Conservation (phyloP, 2,113 vertebrate genomes). For the Ageneiosus marmoratus region DNA sequence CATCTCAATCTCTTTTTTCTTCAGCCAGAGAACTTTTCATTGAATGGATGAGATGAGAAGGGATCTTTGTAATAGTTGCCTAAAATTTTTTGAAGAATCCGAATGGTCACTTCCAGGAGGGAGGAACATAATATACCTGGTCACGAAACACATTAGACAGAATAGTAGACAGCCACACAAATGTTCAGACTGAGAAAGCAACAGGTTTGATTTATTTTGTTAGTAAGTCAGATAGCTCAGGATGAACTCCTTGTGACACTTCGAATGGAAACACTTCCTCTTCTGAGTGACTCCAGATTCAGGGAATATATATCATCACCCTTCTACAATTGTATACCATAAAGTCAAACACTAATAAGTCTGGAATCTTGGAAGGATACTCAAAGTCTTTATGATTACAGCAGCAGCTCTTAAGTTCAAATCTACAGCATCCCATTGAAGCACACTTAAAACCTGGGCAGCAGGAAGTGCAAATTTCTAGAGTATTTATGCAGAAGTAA, state of each 20-base stretch:
- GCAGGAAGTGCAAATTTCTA: neutral
- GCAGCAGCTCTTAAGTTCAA: neutral
- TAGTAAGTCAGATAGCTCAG: too few species aligned
- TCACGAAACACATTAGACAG: neutral
- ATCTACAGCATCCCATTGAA: neutral
- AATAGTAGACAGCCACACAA: too few species aligned
- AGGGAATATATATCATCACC: neutral
- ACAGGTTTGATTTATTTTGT: neutral
- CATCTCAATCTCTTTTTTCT: neutral
- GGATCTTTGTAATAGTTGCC: neutral
- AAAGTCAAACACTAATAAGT: neutral
- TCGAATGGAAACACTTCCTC: neutral
- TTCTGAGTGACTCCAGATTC: neutral
- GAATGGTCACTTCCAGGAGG: neutral
- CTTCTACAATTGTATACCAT: neutral
- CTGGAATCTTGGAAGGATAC: neutral
- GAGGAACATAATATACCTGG: neutral
- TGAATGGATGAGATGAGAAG: neutral
- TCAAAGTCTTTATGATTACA: neutral
- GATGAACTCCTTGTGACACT: too few species aligned
- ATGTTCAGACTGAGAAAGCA: neutral
- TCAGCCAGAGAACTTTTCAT: neutral
- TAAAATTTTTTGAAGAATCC: neutral
- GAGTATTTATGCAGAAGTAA: neutral
- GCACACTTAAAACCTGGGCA: neutral